Conservation (phyloP, 2,888 invertebrate species). For the Parelbella ahira region DNA sequence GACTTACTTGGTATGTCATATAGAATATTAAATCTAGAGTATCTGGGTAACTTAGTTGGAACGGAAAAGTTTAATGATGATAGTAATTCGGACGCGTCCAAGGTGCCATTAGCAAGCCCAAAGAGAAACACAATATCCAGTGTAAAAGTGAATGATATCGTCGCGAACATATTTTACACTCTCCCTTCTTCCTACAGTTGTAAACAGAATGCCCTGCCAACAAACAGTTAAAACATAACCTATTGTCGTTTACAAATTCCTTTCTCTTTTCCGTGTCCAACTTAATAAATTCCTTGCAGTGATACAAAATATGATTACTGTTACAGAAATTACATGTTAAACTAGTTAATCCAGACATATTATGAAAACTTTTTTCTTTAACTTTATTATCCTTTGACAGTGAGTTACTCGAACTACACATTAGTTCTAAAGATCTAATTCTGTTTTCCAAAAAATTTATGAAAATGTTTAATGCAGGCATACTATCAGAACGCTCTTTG, state of each 20-base stretch:
- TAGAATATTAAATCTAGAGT: too few relatives aligned
- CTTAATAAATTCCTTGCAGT: conserved; percentile 28
- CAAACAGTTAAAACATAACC: conserved; percentile 29
- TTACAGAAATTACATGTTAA: conserved; percentile 20
- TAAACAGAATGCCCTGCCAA: conserved; percentile 24
- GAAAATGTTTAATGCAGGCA: conserved; percentile 20
- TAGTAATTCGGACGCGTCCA: too few relatives aligned
- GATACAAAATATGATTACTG: conserved; percentile 23
- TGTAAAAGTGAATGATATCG: conserved; percentile 30
- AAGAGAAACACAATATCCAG: too few relatives aligned
- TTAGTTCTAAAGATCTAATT: conserved; percentile 21
- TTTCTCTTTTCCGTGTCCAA: conserved; percentile 16
- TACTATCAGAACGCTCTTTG: conserved; percentile 13
- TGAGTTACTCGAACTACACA: background rate
- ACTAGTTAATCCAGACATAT: background rate
- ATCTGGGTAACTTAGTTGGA: too few relatives aligned
- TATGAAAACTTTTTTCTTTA: conserved; percentile 2
- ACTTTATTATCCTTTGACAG: conserved; percentile 1
- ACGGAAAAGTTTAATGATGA: too few relatives aligned
- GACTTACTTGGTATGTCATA: too few relatives aligned
- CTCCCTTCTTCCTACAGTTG: conserved; percentile 23
- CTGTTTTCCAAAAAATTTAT: conserved; percentile 22
- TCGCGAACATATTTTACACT: conserved; percentile 26
- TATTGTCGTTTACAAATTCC: conserved; percentile 24
- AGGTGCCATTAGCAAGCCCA: too few relatives aligned